These are phyloP conservation scores for Pardalotus punctatus DNA, from an alignment of 2,113 vertebrate genomes.

Conservation along the genomic window DNA sequence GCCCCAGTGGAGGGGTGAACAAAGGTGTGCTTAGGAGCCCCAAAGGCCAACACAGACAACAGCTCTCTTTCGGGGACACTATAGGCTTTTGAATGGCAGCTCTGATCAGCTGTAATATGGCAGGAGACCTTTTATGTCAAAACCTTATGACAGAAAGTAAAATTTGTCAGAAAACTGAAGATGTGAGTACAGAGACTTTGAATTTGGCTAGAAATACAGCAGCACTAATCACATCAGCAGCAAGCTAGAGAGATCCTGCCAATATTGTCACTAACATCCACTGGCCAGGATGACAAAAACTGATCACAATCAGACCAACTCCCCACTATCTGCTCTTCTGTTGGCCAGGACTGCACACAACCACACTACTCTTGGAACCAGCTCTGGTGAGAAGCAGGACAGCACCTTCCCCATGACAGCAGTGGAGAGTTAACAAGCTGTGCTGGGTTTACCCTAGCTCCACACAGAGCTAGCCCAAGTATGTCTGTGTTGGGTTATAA, in stretches of 20 bases:
- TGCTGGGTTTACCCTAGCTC: background rate
- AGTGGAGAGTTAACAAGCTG: background rate
- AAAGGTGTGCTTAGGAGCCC: background rate
- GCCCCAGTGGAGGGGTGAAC: background rate
- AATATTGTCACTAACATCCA: background rate
- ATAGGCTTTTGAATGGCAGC: background rate
- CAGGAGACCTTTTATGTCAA: background rate
- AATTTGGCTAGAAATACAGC: background rate
- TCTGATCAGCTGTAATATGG: background rate
- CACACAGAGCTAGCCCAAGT: background rate
- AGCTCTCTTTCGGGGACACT: background rate
- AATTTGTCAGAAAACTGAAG: background rate
- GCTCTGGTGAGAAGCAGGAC: background rate
- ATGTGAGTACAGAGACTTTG: background rate
- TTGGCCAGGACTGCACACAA: background rate
- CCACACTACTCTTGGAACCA: background rate
- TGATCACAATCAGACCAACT: background rate
- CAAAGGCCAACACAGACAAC: background rate
- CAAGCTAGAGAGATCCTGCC: background rate
- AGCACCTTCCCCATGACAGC: background rate
- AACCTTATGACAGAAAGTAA: background rate
- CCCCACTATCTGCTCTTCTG: rapidly evolving
- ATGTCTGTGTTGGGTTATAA: background rate
- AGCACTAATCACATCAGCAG: background rate
- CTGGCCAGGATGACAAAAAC: background rate